Percentiles rank a stretch among this genome's conserved stretches.
Conservation (phyloP, 2,113 vertebrate species). For the Pantherophis guttatus region DNA sequence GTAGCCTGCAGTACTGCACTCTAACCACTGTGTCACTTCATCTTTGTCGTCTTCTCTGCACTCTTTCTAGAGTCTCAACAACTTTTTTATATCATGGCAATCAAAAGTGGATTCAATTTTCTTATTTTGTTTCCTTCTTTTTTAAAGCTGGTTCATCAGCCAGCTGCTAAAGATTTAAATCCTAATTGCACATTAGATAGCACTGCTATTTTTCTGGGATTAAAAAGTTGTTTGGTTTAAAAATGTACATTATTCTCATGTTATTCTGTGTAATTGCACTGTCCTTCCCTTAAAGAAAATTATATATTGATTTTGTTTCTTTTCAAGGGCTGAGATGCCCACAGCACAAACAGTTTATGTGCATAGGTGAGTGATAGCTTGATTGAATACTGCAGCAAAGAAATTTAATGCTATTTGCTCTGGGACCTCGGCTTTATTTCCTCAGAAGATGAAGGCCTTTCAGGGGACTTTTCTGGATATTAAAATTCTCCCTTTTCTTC, state of each 20-base stretch:
- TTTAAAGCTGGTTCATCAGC: neutral
- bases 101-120: neutral
- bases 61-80: neutral
- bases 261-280: neutral
- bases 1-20: too few species aligned
- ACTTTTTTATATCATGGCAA: neutral
- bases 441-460: constrained; percentile 10
- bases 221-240: neutral
- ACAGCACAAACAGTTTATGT: constrained; percentile 1
- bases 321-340: neutral
- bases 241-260: neutral
- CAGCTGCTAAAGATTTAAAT: neutral
- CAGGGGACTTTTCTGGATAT: constrained; percentile 13
- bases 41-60: neutral
- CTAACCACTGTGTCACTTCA: neutral
- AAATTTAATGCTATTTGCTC: constrained; percentile 25
- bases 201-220: neutral
- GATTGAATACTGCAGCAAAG: constrained; percentile 1
- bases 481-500: constrained; percentile 7
- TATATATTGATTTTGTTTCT: constrained; percentile 26
- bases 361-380: neutral
- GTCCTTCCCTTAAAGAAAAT: neutral
- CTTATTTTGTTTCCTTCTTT: neutral
- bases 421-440: constrained; percentile 10
- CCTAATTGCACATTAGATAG: neutral